Evolutionary conservation across 2,797 vertebrate species (phyloP), one percentile per base, ranked within the genome.

Genomic region (Heteromormyrus szaboi): DNA sequence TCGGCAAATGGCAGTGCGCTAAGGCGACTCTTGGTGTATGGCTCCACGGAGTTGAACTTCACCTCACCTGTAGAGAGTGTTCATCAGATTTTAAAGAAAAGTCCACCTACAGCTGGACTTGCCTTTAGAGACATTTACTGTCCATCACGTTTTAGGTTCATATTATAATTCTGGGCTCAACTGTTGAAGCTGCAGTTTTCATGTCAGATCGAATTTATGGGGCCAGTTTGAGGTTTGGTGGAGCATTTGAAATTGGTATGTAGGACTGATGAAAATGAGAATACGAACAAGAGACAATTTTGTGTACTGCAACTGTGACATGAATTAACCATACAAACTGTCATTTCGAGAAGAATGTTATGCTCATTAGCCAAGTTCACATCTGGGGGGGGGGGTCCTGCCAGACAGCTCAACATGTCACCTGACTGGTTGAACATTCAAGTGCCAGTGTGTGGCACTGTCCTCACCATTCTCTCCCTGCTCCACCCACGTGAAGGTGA

Each of bases 401-500:
- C 25, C 62, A 68, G 62, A 14, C 25, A 68, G 25, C 62, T 68
- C 25, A 68, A 33, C 11, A 29, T 29, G 25, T 33, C 25, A 68
- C 29, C 65, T 33, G 65, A 68, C 9, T 68, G 25, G 1, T 68
- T 68, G 65, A 68, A 68, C 65, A 33, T 33, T 68, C 29, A 68
- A 68, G 29, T 33, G 37, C 72, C 17, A 9, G 37, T 41, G 33
- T 44, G 14, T 8, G 14, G 17, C 5, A 2, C 37, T 8, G 37
- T 44, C 90, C 93, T 94, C 94, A 98, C 98, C 98, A 0, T 95
- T 97, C 93, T 98, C 96, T 4, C 94, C 95, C 87, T 96, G 97
- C 91, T 98, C 97, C 92, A 99, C 97, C 98, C 98, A 99, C 79
- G 98, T 99, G 92, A 99, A 99, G 11, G 98, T 99, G 94, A 99